Base-by-base conservation (phyloP, 2,113 vertebrate species). In the Bagarius yarrelli region DNA sequence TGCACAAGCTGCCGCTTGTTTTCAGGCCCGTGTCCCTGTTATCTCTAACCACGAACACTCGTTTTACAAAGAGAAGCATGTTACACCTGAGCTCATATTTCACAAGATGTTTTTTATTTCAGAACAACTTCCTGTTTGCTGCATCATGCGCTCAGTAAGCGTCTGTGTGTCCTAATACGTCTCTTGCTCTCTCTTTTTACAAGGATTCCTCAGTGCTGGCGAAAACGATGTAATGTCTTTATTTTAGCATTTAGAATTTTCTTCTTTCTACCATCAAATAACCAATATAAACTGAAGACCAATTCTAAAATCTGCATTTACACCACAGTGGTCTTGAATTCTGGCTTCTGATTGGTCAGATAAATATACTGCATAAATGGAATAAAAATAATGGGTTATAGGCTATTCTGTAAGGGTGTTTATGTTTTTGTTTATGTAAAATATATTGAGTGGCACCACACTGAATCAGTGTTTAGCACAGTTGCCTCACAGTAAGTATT, bases 1-100 rank as follows among this genome's bases (percentile, higher is more conserved):
- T 36, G n/a, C 50, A 56, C 60, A 53, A 61, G 60, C 71, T 66
- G 80, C 70, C 56, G 78, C 53, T 75, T 44, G 60, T 9, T 70
- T 64, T 85, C 79, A 67, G 67, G 71, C 59, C 71, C 67, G 71
- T 55, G 16, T 19, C 50, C 47, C 63, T 63, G 80, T 73, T 66
- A 85, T 78, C 59, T 82, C 76, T 71, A 30, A 52, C 60, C 25
- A 61, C 27, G 25, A 80, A 72, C 53, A 40, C 32, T 36, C 16
- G 30, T 53, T 78, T 71, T 44, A 59, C 50, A 8, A 18, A 56
- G n/a, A 59, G 53, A 70, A 70, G 34, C 66, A 53, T 14, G 32
- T 50, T 44, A 80, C 40, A 50, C 36, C 32, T 55, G 0, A 23
- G n/a, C 34, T 47, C n/a, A n/a, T 44, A 44, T 32, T 72, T 59